phyloP scores from a whole-genome alignment of 2,797 vertebrate genomes.

The Sebastes minor region DNA sequence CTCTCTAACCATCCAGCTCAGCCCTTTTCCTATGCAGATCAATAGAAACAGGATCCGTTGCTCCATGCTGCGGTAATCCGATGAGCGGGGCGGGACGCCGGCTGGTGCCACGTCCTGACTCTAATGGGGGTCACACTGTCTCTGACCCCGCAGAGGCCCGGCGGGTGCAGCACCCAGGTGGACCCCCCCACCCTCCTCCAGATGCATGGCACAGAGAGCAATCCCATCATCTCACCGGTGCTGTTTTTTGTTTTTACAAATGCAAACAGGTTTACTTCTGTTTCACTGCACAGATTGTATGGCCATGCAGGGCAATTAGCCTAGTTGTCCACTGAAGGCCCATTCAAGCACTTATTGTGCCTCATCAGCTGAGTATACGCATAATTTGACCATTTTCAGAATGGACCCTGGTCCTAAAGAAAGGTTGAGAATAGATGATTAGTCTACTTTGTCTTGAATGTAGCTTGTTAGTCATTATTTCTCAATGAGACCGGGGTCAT shows the following conservation, averaged over 20 bases:
- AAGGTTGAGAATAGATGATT: neutral
- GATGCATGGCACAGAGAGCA: neutral
- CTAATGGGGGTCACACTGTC: conserved; percentile 64
- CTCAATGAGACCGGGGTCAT: conserved; percentile 9
- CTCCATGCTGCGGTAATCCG: conserved; percentile 75
- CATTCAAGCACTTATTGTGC: neutral
- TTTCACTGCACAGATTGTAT: neutral
- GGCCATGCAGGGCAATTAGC: neutral
- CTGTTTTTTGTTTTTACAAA: neutral
- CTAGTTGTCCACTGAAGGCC: neutral
- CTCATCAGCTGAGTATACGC: conserved; percentile 7
- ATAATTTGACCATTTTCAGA: conserved; percentile 15
- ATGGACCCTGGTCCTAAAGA: neutral
- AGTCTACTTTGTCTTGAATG: neutral
- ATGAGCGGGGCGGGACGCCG: conserved; percentile 65
- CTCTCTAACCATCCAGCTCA: conserved; percentile 79
- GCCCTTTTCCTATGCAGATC: conserved; percentile 82
- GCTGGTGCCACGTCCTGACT: conserved; percentile 73
- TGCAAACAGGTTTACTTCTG: conserved; percentile 2
- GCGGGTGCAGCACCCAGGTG: conserved; percentile 4
- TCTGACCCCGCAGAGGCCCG: conserved; percentile 40
- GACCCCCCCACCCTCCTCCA: conserved; percentile 9
- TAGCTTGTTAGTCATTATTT: neutral
- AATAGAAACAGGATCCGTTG: conserved; percentile 82
- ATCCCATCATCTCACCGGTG: neutral